Evolutionary conservation across 2,888 invertebrate species (phyloP).

Genomic region (Phragmatobia fuliginosa): DNA sequence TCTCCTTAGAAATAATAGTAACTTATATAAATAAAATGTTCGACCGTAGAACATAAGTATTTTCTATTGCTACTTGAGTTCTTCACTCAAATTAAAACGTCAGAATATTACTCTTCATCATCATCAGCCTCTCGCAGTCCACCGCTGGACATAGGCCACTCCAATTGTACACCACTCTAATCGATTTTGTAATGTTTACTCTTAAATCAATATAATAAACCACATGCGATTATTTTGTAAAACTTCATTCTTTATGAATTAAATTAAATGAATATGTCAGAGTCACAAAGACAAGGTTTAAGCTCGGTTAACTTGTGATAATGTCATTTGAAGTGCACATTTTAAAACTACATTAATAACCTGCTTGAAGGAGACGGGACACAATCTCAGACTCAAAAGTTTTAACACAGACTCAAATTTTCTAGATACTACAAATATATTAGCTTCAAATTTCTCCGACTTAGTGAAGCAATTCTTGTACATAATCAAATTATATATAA

Average conservation of each 20-base stretch:
- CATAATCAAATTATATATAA: background rate
- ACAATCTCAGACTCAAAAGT: constrained; percentile 71
- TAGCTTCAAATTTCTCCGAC: background rate
- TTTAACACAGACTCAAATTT: constrained; percentile 50
- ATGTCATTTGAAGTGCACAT: constrained; percentile 78
- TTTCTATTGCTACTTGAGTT: background rate
- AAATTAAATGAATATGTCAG: constrained; percentile 72
- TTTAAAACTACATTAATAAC: constrained; percentile 84
- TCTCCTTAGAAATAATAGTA: too few species aligned
- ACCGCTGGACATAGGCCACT: too few species aligned
- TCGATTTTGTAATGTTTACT: too few species aligned
- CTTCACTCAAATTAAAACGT: background rate
- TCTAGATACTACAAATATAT: constrained; percentile 31
- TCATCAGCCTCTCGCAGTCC: too few species aligned
- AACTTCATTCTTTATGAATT: constrained; percentile 60
- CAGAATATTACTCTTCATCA: background rate
- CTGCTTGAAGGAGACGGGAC: constrained; percentile 58
- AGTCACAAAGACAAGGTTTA: constrained; percentile 75
- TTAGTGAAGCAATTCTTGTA: background rate
- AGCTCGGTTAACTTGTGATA: constrained; percentile 71
- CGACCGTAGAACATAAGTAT: too few species aligned
- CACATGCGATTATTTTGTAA: too few species aligned
- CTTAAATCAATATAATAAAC: too few species aligned
- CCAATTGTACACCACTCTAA: too few species aligned
- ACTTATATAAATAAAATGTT: too few species aligned